Percentiles rank a stretch among this genome's conserved stretches.
These are phyloP conservation scores for Tragelaphus buxtoni DNA, from an alignment of 2,113 vertebrate species.

Conservation along the genomic window DNA sequence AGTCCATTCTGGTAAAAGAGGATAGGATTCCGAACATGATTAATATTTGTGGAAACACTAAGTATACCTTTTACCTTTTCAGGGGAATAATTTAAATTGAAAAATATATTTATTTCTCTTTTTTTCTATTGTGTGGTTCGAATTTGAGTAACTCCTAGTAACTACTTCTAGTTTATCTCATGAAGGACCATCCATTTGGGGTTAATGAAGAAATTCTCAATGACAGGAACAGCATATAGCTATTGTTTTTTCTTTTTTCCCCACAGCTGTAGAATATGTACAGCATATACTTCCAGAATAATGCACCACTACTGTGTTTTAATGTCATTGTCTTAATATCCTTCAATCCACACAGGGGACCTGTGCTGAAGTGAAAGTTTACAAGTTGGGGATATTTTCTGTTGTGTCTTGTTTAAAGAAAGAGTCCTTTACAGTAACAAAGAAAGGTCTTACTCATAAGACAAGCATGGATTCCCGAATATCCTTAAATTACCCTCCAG, in stretches of 20 bases:
- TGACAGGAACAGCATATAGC: background rate
- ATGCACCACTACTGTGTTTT: background rate
- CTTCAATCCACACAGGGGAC: slow-evolving; percentile 65
- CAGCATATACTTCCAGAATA: background rate
- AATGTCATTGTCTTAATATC: background rate
- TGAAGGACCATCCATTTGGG: background rate
- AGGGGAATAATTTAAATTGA: background rate
- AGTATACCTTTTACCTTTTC: background rate
- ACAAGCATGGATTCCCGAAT: slow-evolving; percentile 85
- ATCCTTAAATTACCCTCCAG: slow-evolving; percentile 85
- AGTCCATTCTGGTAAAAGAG: background rate
- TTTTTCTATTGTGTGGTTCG: background rate
- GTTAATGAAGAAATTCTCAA: background rate
- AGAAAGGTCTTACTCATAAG: slow-evolving; percentile 82
- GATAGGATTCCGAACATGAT: background rate
- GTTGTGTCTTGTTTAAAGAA: slow-evolving; percentile 89
- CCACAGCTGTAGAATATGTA: background rate
- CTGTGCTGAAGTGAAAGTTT: slow-evolving; percentile 86
- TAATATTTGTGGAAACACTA: background rate
- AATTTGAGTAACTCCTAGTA: background rate
- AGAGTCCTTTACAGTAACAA: slow-evolving; percentile 87
- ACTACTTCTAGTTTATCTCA: background rate
- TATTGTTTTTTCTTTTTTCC: background rate
- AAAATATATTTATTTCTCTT: background rate
- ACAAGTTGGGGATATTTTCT: slow-evolving; percentile 88